These are phyloP conservation scores for Eptesicus fuscus DNA, from an alignment of 2,113 vertebrate species.

Conservation along the genomic window DNA sequence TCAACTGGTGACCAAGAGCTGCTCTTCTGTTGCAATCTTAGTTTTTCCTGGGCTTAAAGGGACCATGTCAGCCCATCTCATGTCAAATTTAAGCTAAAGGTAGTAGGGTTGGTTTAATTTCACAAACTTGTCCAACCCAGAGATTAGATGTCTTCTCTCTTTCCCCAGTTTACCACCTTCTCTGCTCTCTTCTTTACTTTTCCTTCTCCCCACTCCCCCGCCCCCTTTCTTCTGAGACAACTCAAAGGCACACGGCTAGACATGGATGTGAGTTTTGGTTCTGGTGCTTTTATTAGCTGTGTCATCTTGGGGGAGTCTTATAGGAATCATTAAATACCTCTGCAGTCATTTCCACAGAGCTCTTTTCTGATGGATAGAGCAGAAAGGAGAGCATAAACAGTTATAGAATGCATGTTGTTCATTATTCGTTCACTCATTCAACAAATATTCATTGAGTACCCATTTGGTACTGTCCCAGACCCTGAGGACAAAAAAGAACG, in stretches of 20 bases:
- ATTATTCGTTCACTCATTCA: neutral
- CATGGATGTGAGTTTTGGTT: neutral
- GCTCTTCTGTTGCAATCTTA: slow-evolving; percentile 33
- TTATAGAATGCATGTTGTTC: neutral
- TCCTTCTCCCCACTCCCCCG: neutral
- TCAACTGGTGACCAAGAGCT: neutral
- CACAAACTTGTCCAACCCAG: neutral
- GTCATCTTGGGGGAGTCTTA: neutral
- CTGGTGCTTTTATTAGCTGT: neutral
- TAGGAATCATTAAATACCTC: neutral
- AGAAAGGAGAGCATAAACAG: neutral
- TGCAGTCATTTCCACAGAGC: neutral
- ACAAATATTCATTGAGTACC: neutral
- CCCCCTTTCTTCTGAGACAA: neutral
- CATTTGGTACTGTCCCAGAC: neutral
- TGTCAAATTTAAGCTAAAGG: slow-evolving; percentile 15
- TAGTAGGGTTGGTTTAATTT: neutral
- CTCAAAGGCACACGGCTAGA: neutral
- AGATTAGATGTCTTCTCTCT: neutral
- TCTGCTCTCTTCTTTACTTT: neutral
- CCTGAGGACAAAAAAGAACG: neutral
- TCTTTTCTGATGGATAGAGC: neutral
- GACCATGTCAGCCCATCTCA: neutral
- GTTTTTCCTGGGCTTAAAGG: slow-evolving; percentile 60
- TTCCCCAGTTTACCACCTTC: neutral